phyloP scores from a whole-genome alignment of 2,113 vertebrate species.

The Tautogolabrus adspersus region DNA sequence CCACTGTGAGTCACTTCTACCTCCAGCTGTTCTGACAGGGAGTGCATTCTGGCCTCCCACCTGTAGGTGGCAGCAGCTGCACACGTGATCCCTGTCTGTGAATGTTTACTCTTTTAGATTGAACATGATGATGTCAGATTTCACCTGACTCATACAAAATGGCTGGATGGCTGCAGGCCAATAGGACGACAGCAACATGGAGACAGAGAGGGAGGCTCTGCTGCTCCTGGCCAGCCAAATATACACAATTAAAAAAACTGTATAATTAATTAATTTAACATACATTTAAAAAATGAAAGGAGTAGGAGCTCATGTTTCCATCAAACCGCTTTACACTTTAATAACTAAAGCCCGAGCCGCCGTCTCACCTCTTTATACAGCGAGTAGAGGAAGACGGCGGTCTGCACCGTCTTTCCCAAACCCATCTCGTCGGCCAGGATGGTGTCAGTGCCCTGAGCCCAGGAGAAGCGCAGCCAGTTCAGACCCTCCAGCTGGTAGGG shows the following conservation, averaged over 20 bases:
- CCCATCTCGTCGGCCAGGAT: conserved; percentile 99
- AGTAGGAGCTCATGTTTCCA: no score
- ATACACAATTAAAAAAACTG: not conserved
- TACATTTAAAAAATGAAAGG: no score
- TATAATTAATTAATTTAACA: not conserved
- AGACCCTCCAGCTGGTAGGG: conserved; percentile 98
- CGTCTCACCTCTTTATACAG: conserved; percentile 94
- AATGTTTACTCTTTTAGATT: conserved; percentile 46
- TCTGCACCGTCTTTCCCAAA: conserved; percentile 97
- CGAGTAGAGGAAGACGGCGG: conserved; percentile 96
- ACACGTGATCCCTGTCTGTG: conserved; percentile 2
- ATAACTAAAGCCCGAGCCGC: no score
- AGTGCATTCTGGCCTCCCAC: conserved; percentile 65
- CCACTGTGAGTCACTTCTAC: no score
- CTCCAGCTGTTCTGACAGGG: conserved; percentile 22
- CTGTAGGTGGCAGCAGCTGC: conserved; percentile 66
- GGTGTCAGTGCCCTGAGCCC: conserved; percentile 98
- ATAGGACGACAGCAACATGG: not conserved
- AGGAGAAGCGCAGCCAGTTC: conserved; percentile 98
- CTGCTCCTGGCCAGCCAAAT: not conserved
- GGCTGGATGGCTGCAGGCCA: conserved; percentile 62
- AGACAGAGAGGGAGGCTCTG: not conserved
- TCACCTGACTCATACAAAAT: conserved; percentile 75
- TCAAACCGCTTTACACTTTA: no score
- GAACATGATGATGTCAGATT: conserved; percentile 66